A percentile compares a stretch with the other conserved stretches of the same genome.
Conservation (phyloP, 2,888 invertebrate genomes). For the Tribolium freemani region DNA sequence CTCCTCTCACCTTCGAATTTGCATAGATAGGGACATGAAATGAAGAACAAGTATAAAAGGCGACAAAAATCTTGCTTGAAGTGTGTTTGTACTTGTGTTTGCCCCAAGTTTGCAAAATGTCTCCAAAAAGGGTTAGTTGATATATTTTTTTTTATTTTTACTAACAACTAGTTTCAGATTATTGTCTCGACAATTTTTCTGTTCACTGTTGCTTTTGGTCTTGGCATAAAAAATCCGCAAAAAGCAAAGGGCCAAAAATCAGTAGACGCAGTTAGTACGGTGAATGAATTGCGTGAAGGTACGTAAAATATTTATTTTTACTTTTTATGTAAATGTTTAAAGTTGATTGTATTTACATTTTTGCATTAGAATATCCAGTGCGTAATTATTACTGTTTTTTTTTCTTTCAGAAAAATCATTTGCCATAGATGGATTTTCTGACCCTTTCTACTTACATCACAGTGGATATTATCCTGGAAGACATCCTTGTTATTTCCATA, state of each 20-base stretch:
- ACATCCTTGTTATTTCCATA: background rate
- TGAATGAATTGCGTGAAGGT: no score
- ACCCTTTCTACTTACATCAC: background rate
- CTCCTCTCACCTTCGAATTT: background rate
- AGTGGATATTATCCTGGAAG: background rate
- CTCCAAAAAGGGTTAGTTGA: background rate
- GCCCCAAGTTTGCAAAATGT: background rate
- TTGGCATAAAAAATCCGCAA: no score
- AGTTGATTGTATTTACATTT: no score
- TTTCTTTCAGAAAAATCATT: background rate
- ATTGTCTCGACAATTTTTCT: no score
- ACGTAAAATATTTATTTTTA: no score
- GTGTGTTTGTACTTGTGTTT: background rate
- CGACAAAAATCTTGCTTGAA: background rate
- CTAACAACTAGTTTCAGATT: no score
- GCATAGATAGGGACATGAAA: constrained; percentile 1
- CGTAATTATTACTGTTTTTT: background rate
- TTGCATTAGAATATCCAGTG: no score
- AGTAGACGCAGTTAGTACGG: no score
- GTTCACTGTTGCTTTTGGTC: no score
- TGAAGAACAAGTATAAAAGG: background rate
- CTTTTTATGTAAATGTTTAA: no score
- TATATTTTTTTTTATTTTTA: background rate
- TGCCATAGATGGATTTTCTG: no score
- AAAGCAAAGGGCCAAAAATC: no score